Base-by-base conservation (phyloP, 2,113 vertebrate genomes). In the Hyla sarda region DNA sequence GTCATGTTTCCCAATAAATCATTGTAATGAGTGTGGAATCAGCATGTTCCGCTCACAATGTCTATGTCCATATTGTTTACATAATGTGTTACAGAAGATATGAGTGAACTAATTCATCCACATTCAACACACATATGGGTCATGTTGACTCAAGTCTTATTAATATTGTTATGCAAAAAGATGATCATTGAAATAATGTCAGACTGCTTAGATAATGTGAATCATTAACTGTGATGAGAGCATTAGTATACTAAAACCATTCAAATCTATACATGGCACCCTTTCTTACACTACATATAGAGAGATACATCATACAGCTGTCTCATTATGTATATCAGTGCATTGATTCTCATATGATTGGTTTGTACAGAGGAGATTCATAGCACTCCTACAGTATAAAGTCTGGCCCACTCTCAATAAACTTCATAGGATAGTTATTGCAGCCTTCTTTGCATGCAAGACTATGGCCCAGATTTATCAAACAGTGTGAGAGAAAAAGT, bases 131-230 rank as follows among this genome's bases (percentile, higher is more conserved):
- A 47, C 41, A 74, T 74, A 74, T 47, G n/a, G 41, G 41, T 47
- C 13, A 25, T 47, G 41, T 47, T 47, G 21, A 14, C 12, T 25
- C 21, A 45, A 74, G 21, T 25, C 41, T 47, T 47, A 25, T n/a
- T 9, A 74, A 47, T 74, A 74, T 74, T 47, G 21, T 73, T 73
- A n/a, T 5, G 9, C 17, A 73, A 73, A 73, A 73, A 73, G 21
- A 23, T 8, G 1, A 45, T 45, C 71, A 45, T 13, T 45, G 9
- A n/a, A n/a, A 72, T 34, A 72, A 41, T 41, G 17, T 72, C 32
- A 41, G 34, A 72, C 69, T 73, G 37, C 71, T 23, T 74, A 74
- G 37, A 47, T 47, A 74, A 47, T 47, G 37, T 74, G 34, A 47
- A 74, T 74, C 5, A 74, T 74, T 47, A 47, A 11, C 71, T 74